phyloP scores from a whole-genome alignment of 2,113 vertebrate genomes.

The Pedionomus torquatus region DNA sequence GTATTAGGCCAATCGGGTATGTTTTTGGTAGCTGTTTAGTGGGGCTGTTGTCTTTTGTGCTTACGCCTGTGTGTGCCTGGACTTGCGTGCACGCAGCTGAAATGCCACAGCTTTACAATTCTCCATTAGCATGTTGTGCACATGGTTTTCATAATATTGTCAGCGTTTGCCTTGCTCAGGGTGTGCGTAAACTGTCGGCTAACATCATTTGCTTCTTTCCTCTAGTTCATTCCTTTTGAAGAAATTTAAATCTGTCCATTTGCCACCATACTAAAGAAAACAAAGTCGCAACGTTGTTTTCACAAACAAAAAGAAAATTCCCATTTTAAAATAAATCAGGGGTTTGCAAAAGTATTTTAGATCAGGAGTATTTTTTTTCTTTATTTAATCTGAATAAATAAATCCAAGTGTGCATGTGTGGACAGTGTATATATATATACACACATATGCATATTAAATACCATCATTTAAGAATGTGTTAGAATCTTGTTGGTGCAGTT shows the following conservation, averaged over 20 bases:
- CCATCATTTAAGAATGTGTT: neutral
- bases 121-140: neutral
- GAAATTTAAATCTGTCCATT: neutral
- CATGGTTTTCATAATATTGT: constrained; percentile 3
- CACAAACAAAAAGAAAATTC: neutral
- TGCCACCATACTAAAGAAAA: neutral
- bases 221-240: neutral
- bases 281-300: neutral
- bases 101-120: constrained; percentile 13
- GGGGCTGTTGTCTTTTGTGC: constrained; percentile 43
- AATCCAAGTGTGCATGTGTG: neutral
- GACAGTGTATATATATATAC: neutral
- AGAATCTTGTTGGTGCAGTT: neutral
- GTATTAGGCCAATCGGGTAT: constrained; percentile 6
- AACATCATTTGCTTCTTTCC: neutral
- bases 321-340: neutral
- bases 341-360: neutral
- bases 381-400: neutral
- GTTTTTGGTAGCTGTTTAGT: constrained; percentile 29
- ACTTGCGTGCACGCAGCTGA: neutral
- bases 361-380: neutral
- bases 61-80: neutral
- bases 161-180: neutral
- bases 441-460: neutral
- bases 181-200: neutral